Evolutionary conservation across 2,888 invertebrate genomes (phyloP), one percentile per base, ranked within the genome.

Genomic region (Euphydryas editha): DNA sequence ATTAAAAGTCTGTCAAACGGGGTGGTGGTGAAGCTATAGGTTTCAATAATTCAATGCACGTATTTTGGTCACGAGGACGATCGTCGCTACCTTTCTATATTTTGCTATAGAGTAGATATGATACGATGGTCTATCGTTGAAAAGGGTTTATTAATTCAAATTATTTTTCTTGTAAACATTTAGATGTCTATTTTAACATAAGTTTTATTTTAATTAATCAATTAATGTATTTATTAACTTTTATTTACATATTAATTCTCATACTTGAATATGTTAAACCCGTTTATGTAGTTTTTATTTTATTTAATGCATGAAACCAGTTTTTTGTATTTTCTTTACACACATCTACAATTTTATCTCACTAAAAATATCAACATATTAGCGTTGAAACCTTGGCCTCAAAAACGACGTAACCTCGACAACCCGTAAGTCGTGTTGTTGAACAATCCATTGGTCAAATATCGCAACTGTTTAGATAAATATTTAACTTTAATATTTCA

Each of bases 61-160:
- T 91, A 91, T 90, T 91, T 89, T 90, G 88, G 90, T 88, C 88
- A 88, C 86, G 89, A 86, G 89, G 89, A 84, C 90, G 81, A 67
- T 72, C 73, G 78, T 73, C 66, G 67, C 60, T 75, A 72, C 64
- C 17, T 59, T 55, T 55, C 65, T 61, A 71, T 71, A 69, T 72
- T 73, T 71, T 46, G 57, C 49, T 56, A 55, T 60, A 37, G 56
- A 76, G 76, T 10, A 3, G 30, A n/a, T 71, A 65, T 67, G n/a
- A 2, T 17, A 8, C 1, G 64, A 70, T 68, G 68, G 44, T 7
- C 30, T 30, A 30, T 30, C 30, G 30, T 30, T 7, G 30, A 30
- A 30, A 30, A 83, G 81, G 86, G 86, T 84, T 86, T 82, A 80
- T 81, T 78, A 80, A 39, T 49, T 51, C 11, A 6, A 51, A n/a